Base-by-base conservation (phyloP, 1,140 invertebrate genomes). In the Atopsyche davidsoni region DNA sequence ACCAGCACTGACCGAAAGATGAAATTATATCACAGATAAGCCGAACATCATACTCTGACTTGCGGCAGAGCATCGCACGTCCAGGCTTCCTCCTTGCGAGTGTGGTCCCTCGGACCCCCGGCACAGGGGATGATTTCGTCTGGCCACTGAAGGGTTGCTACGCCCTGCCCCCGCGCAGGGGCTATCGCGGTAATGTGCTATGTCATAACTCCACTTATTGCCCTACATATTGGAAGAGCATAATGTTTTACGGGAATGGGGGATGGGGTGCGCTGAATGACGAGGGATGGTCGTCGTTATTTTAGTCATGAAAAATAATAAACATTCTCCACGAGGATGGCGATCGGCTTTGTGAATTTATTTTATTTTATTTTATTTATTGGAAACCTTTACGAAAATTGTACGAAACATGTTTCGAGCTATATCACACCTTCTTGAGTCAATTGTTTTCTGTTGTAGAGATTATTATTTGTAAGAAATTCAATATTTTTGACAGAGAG, bases 171-270 rank as follows among this genome's bases (percentile, higher is more conserved):
- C 24, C n/a, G 25, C 24, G 25, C 32, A 35, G 40, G 47, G 43
- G 47, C 46, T 45, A 45, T 28, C 34, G 36, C 35, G 31, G 41
- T 57, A 57, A 57, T 57, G 31, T 57, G 55, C 55, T 25, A 45
- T 46, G 55, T 57, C 55, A 57, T 57, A 57, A 57, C 55, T 57
- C 50, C 55, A 57, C 55, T 57, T 57, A 57, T 57, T 57, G 55
- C 55, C 55, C 55, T 57, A 57, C 55, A 57, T 57, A 57, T 57
- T 57, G 50, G 50, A 53, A 44, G 31, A 50, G 40, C 48, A 50
- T 50, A 50, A 43, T 43, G 48, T 50, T 50, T 47, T 39, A 47
- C 23, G 46, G 32, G 36, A 47, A 36, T 47, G 22, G 6, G 25
- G 10, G 31, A 24, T 6, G 10, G 11, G 19, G 10, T 1, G 40